These are phyloP conservation scores for Drosophila falleni DNA, from an alignment of 2,888 invertebrate genomes.

Conservation along the genomic window DNA sequence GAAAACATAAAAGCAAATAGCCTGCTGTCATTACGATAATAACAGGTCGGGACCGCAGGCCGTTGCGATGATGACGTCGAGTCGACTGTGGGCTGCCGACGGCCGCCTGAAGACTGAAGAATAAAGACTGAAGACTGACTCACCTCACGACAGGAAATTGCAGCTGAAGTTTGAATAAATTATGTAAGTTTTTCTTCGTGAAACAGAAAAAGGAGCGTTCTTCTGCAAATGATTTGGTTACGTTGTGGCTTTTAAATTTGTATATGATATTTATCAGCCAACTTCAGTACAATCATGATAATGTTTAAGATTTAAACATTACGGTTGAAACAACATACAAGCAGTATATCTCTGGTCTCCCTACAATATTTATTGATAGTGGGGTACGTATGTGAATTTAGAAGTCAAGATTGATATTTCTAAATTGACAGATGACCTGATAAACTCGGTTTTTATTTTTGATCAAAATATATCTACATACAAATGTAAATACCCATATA, in stretches of 20 bases:
- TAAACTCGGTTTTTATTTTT: not conserved
- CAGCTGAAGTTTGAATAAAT: constrained; percentile 56
- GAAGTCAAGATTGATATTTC: not conserved
- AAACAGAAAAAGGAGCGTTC: constrained; percentile 12
- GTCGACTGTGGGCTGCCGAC: constrained; percentile 32
- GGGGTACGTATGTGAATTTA: not conserved
- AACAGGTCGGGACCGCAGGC: constrained; percentile 80
- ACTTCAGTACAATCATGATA: not conserved
- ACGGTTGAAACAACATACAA: not conserved
- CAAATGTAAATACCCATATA: too few relatives aligned
- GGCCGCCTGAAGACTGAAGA: constrained; percentile 7
- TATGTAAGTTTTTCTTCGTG: constrained; percentile 23
- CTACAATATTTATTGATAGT: not conserved
- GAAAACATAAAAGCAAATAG: constrained; percentile 82
- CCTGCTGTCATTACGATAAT: constrained; percentile 82
- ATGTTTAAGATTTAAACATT: not conserved
- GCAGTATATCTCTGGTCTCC: not conserved
- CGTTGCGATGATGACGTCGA: constrained; percentile 53
- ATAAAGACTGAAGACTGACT: constrained; percentile 47
- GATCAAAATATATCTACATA: not conserved
- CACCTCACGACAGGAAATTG: constrained; percentile 56
- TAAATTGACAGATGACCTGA: constrained; percentile 1
- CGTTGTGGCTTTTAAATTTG: not conserved
- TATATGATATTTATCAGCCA: not conserved
- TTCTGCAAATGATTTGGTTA: constrained; percentile 35